Base-by-base conservation (phyloP, 2,888 invertebrate genomes). In the Netelia inedita region DNA sequence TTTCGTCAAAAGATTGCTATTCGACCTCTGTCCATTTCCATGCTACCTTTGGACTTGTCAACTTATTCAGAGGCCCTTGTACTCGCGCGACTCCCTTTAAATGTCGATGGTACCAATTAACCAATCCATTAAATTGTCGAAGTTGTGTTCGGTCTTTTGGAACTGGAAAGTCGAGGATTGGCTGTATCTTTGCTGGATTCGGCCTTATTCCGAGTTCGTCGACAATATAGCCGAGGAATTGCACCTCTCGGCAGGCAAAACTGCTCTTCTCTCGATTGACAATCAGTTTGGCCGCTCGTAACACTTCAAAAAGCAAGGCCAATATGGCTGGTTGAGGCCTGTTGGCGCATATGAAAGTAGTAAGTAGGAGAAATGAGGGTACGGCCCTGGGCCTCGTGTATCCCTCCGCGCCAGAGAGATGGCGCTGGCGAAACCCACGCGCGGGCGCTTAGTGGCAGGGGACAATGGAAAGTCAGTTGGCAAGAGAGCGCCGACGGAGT, bases 101-200 rank as follows among this genome's bases (percentile, higher is more conserved):
- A 10, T 78, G 80, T 6, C 83, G 68, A n/a, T 83, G 83, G 16
- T 83, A 83, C 73, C 83, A 83, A 71, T 83, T 79, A 6, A 83
- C 73, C 8, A 79, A 11, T 0, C 75, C 75, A 2, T 23, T 23
- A 23, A 23, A 23, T 23, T 23, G 23, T 23, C 23, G 23, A 23
- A 23, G 23, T 23, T 23, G 23, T 23, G 23, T 23, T 23, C 23
- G 2, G 2, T 23, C 23, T 23, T 23, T 23, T 23, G 23, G 23
- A 23, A 23, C 23, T 2, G 23, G 23, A 2, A 23, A 23, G 2
- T 23, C 23, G 23, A 23, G 23, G 23, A 23, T 23, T 23, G 23
- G 2, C 23, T 23, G 2, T 23, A 23, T 23, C 1, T 23, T 23
- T 23, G 81, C 84, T n/a, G 76, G 61, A 19, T 81, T 76, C 0